These are phyloP conservation scores for human DNA, from an alignment of 2,113 vertebrate genomes.

Conservation along the genomic window DNA sequence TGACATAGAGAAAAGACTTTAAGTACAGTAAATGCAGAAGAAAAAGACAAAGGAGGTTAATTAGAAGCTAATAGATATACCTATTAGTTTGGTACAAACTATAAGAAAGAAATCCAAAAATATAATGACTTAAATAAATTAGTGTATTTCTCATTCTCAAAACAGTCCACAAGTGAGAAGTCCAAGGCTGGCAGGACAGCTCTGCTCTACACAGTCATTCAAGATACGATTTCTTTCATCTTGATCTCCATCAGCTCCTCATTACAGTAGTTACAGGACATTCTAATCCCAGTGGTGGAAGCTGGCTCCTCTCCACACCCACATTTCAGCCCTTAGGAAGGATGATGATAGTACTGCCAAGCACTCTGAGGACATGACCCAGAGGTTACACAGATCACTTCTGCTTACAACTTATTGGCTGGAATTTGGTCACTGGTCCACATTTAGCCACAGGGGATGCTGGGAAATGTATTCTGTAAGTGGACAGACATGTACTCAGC, in stretches of 20 bases:
- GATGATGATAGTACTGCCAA: not conserved
- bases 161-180: not conserved
- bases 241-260: not conserved
- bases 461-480: not conserved
- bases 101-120: not conserved
- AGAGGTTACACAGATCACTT: not conserved
- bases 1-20: not conserved
- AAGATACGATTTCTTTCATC: not conserved
- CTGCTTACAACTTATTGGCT: not conserved
- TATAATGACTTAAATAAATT: not conserved
- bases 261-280: not conserved
- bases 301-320: not conserved
- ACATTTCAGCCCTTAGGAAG: not conserved
- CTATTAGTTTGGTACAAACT: not conserved
- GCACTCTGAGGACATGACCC: not conserved
- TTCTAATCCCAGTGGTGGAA: not conserved
- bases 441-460: not conserved
- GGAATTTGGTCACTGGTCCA: not conserved
- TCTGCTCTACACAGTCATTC: not conserved
- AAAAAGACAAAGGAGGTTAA: conserved; percentile 27
- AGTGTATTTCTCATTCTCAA: conserved; percentile 5
- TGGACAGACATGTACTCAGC: not conserved
- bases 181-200: not conserved
- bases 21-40: conserved; percentile 9
- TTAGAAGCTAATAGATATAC: not conserved